Conservation (phyloP, 2,888 invertebrate genomes). For the Auanema freiburgensis region DNA sequence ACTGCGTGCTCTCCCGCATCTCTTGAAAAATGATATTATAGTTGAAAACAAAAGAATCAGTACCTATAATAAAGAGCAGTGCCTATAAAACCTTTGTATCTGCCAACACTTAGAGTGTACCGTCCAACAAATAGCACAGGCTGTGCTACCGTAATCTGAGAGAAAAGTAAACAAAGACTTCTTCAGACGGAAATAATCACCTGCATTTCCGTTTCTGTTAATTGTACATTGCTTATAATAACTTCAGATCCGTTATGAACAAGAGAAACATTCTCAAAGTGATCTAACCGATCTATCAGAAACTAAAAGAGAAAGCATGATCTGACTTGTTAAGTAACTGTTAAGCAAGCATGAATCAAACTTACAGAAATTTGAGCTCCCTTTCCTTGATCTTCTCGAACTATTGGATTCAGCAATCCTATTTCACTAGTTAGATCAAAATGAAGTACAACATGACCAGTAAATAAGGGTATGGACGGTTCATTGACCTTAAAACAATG, state of each 20-base stretch:
- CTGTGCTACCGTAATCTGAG: slow-evolving; percentile 31
- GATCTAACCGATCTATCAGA: slow-evolving; percentile 36
- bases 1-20: slow-evolving; percentile 47
- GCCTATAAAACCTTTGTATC: slow-evolving; percentile 44
- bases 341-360: not conserved
- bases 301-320: slow-evolving; percentile 22
- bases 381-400: slow-evolving; percentile 34
- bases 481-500: slow-evolving; percentile 27
- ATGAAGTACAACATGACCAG: slow-evolving; percentile 38
- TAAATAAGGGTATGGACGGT: slow-evolving; percentile 42
- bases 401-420: slow-evolving; percentile 31
- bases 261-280: slow-evolving; percentile 42
- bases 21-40: slow-evolving; percentile 22
- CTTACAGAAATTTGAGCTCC: slow-evolving; percentile 31
- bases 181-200: slow-evolving; percentile 3
- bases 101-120: slow-evolving; percentile 38
- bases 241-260: slow-evolving; percentile 39
- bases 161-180: not conserved
- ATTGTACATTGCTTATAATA: slow-evolving; percentile 35
- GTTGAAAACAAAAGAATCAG: not conserved
- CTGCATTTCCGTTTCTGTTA: slow-evolving; percentile 42
- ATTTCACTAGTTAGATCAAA: slow-evolving; percentile 38
- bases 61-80: slow-evolving; percentile 41
- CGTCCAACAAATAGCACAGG: slow-evolving; percentile 39
- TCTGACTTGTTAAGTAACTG: too few relatives aligned